These are phyloP conservation scores for Ostrea edulis DNA, from an alignment of 1,140 invertebrate genomes.

Conservation along the genomic window DNA sequence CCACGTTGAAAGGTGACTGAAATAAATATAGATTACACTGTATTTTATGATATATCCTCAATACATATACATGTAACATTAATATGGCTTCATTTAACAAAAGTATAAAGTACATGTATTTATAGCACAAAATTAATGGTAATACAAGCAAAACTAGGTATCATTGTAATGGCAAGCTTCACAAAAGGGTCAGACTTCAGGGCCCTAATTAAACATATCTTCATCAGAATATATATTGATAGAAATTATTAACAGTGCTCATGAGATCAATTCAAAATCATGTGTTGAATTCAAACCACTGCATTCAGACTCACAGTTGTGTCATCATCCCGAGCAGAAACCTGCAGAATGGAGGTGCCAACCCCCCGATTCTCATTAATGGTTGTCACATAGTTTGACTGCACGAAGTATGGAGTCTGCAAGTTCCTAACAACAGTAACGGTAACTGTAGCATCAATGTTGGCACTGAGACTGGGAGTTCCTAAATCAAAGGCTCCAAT, in stretches of 20 bases:
- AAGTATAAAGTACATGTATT: neutral
- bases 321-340: constrained; percentile 65
- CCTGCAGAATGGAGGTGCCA: constrained; percentile 48
- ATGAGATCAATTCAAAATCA: no score
- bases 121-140: no score
- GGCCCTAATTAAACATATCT: no score
- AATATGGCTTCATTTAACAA: neutral
- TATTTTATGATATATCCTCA: no score
- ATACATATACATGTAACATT: neutral
- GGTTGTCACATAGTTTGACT: constrained; percentile 35
- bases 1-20: constrained; percentile 58
- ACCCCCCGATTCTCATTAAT: constrained; percentile 52
- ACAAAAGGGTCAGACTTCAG: no score
- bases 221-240: no score
- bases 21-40: neutral
- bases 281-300: no score
- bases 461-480: constrained; percentile 83
- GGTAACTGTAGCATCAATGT: constrained; percentile 25
- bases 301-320: constrained; percentile 48
- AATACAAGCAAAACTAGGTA: no score
- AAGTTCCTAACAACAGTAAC: constrained; percentile 82
- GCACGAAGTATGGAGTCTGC: constrained; percentile 46
- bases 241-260: no score
- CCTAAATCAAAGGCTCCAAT: constrained; percentile 87
- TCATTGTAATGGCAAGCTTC: no score